Evolutionary conservation across 1,140 invertebrate species (phyloP), one percentile per base, ranked within the genome.

Genomic region (Bombus waltoni): DNA sequence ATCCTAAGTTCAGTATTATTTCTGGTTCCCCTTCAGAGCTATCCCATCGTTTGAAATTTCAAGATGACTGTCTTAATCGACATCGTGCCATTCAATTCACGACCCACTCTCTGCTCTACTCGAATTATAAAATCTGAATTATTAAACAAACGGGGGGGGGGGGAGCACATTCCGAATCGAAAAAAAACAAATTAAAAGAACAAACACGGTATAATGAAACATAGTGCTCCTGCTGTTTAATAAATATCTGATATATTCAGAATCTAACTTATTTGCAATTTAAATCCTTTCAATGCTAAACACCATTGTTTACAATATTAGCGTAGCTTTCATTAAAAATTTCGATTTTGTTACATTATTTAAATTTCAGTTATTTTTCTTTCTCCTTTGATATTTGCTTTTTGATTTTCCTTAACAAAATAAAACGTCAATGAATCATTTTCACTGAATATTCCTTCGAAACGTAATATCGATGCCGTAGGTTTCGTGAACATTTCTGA

Each of bases 51-150:
- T 65, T 65, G n/a, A 78, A 42, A 78, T 78, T 78, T 13, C 76
- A 78, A 59, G 59, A 44, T 28, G n/a, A 22, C n/a, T n/a, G 38
- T 65, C 47, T 8, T 65, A 66, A 78, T 78, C 10, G 76, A 78
- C 40, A 44, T n/a, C 59, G 3, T 65, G 59, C 8, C 28, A 65
- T 65, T 44, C 57, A 78, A 32, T 78, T 78, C 40, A 32, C 2
- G 59, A 77, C 42, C 38, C 28, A 32, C 6, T 42, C 57, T 3
- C 38, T 8, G 3, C 15, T 15, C 38, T n/a, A 28, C 11, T 13
- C 11, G 25, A 2, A 25, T 25, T 59, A n/a, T 25, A 40, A 38
- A 59, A 2, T 40, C 35, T 76, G 25, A 76, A 76, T 76, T 40
- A 76, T 57, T 57, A 35, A 75, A 57, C 6, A 25, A 28, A 57